These are phyloP conservation scores for Habropoda laboriosa DNA, from an alignment of 1,140 invertebrate species.

Conservation along the genomic window DNA sequence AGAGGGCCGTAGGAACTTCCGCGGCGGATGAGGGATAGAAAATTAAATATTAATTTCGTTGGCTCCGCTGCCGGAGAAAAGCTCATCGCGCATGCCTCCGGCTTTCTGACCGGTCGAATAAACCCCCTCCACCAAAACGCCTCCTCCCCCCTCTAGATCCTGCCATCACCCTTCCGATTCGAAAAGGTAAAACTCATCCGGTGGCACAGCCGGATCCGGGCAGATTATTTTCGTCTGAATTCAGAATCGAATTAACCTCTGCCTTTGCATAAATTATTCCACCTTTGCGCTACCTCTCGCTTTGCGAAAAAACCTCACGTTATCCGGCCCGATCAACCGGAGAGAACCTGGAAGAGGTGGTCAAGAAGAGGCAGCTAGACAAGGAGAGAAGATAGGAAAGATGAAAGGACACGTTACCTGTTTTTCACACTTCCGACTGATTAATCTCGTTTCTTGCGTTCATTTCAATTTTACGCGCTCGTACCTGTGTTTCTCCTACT, in stretches of 20 bases:
- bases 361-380: neutral
- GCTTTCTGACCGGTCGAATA: constrained; percentile 56
- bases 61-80: constrained; percentile 55
- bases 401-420: neutral
- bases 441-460: constrained; percentile 4
- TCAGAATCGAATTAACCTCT: constrained; percentile 75
- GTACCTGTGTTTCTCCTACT: neutral
- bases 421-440: neutral
- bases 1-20: constrained; percentile 70
- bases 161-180: constrained; percentile 17
- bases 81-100: constrained; percentile 69
- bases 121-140: constrained; percentile 12
- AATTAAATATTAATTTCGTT: constrained; percentile 79
- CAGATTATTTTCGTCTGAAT: constrained; percentile 67
- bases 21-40: constrained; percentile 70
- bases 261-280: constrained; percentile 72
- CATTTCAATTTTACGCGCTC: neutral
- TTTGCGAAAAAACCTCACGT: constrained; percentile 1
- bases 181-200: constrained; percentile 58
- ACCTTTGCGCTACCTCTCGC: neutral
- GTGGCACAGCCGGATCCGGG: constrained; percentile 29
- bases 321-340: constrained; percentile 5
- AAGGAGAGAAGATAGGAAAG: neutral
- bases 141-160: neutral
- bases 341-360: neutral